phyloP scores from a whole-genome alignment of 1,140 invertebrate genomes.

The Doryteuthis pealeii region DNA sequence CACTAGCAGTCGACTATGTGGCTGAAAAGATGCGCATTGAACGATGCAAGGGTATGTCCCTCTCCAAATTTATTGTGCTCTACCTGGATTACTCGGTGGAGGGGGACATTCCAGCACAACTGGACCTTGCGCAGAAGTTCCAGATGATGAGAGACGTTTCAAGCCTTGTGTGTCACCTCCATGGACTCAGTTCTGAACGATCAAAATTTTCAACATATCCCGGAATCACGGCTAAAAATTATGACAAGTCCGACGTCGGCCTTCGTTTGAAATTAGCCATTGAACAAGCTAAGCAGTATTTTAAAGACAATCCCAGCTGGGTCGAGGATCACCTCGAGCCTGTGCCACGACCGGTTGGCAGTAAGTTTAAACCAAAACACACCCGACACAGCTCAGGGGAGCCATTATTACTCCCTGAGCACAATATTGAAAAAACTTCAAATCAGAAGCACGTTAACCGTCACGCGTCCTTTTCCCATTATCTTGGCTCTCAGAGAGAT shows the following conservation, averaged over 20 bases:
- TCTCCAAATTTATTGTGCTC: slow-evolving; percentile 43
- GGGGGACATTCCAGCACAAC: slow-evolving; percentile 51
- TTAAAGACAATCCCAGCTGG: slow-evolving; percentile 47
- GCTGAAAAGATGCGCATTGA: slow-evolving; percentile 54
- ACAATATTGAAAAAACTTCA: slow-evolving; percentile 12
- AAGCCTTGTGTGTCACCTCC: slow-evolving; percentile 43
- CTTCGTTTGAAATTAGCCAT: slow-evolving; percentile 43
- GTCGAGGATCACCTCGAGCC: slow-evolving; percentile 51
- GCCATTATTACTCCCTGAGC: slow-evolving; percentile 32
- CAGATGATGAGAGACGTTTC: slow-evolving; percentile 50
- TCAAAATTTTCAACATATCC: slow-evolving; percentile 31
- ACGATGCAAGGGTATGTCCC: slow-evolving; percentile 42
- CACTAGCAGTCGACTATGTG: slow-evolving; percentile 53
- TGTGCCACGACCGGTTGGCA: slow-evolving; percentile 23
- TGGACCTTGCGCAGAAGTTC: slow-evolving; percentile 46
- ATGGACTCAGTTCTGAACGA: slow-evolving; percentile 37
- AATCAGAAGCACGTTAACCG: slow-evolving; percentile 15
- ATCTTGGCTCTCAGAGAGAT: neutral
- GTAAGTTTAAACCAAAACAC: slow-evolving; percentile 35
- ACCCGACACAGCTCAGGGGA: slow-evolving; percentile 41
- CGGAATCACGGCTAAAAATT: slow-evolving; percentile 29
- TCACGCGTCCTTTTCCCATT: neutral
- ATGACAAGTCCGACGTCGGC: slow-evolving; percentile 44
- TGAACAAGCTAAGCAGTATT: slow-evolving; percentile 49
- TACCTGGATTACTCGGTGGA: slow-evolving; percentile 52